These are phyloP conservation scores for Trichosurus vulpecula DNA, from an alignment of 2,797 vertebrate genomes.

Conservation along the genomic window DNA sequence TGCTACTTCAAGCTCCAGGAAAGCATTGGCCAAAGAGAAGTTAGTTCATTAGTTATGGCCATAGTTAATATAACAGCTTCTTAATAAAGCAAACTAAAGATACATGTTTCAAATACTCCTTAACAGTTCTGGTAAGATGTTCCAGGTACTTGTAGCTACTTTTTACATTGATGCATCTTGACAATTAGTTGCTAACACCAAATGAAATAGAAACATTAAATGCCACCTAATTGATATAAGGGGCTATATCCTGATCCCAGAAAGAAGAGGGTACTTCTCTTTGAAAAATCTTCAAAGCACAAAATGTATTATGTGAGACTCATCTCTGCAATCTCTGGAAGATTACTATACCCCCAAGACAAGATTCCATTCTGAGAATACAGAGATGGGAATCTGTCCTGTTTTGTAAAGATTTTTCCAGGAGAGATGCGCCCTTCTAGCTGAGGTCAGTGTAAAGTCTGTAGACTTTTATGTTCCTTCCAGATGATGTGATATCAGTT, in stretches of 20 bases:
- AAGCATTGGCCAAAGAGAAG: background rate
- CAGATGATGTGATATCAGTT: background rate
- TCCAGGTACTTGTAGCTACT: background rate
- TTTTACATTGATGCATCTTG: background rate
- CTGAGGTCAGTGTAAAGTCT: background rate
- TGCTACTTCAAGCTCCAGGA: background rate
- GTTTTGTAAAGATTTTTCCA: slow-evolving; percentile 36
- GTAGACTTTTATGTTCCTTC: background rate
- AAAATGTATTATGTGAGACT: background rate
- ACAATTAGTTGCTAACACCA: background rate
- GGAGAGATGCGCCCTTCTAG: background rate
- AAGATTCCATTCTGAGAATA: background rate
- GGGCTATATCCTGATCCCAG: background rate
- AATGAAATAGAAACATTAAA: background rate
- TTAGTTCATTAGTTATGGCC: background rate
- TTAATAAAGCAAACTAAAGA: background rate
- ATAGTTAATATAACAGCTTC: background rate
- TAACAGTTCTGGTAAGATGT: background rate
- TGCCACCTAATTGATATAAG: background rate
- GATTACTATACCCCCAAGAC: background rate
- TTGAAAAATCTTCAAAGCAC: slow-evolving; percentile 2
- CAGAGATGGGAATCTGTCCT: background rate
- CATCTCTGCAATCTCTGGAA: background rate
- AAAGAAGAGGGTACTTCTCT: background rate
- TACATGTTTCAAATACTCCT: background rate